These are phyloP conservation scores for Arothron firmamentum DNA, from an alignment of 2,113 vertebrate genomes.

Conservation along the genomic window DNA sequence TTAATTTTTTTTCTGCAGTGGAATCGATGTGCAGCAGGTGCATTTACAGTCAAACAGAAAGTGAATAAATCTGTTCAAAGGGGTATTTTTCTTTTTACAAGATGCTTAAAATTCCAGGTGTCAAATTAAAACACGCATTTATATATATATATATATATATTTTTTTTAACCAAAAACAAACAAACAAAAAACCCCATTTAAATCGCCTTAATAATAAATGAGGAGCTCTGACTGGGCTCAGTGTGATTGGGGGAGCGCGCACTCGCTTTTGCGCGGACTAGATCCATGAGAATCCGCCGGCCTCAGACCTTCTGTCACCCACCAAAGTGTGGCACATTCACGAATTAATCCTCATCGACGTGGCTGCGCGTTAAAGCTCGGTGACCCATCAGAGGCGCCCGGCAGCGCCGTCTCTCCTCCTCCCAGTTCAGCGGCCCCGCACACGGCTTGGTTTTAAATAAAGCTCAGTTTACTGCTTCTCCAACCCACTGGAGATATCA, in stretches of 20 bases:
- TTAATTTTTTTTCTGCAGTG: no score
- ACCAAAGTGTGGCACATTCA: constrained; percentile 51
- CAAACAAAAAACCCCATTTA: no score
- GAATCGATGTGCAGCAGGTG: constrained; percentile 1
- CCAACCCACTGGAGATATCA: background rate
- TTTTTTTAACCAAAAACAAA: no score
- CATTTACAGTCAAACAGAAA: constrained; percentile 11
- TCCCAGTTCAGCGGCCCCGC: constrained; percentile 1
- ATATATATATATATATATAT: no score
- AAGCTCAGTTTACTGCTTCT: background rate
- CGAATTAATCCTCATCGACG: constrained; percentile 63
- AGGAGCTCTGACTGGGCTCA: no score
- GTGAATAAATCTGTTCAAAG: background rate
- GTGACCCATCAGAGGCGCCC: constrained; percentile 63
- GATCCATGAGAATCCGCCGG: constrained; percentile 47
- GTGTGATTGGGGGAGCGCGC: constrained; percentile 35
- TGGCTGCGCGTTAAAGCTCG: constrained; percentile 54
- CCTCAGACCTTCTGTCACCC: constrained; percentile 59
- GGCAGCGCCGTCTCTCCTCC: constrained; percentile 27
- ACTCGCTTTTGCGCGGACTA: constrained; percentile 27
- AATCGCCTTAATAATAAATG: no score
- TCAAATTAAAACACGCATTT: no score
- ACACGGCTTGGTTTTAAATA: background rate
- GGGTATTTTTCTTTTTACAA: no score
- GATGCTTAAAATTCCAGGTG: no score